Evolutionary conservation across 1,140 invertebrate species (phyloP).

Genomic region (Pseudomyrmex dendroicus): DNA sequence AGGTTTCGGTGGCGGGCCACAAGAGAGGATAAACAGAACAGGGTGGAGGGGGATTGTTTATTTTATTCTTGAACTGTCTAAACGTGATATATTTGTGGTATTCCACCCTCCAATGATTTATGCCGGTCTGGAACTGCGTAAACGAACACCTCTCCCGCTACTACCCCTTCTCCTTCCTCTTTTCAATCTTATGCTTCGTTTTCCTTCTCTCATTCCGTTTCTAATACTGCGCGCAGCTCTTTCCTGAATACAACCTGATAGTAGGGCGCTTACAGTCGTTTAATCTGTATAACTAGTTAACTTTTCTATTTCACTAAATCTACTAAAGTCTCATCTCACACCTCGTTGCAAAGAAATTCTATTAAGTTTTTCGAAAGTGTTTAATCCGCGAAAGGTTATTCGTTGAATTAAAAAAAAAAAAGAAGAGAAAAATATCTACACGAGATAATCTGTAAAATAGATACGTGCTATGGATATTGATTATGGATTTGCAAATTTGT

Average conservation of each 20-base stretch:
- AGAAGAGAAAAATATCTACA: slow-evolving; percentile 3
- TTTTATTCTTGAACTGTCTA: slow-evolving; percentile 72
- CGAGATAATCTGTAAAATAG: not conserved
- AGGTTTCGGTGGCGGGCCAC: slow-evolving; percentile 52
- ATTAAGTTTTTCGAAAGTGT: not conserved
- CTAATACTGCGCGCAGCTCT: not conserved
- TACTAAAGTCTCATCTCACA: not conserved
- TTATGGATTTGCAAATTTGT: slow-evolving; percentile 7
- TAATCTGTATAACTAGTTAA: slow-evolving; percentile 67
- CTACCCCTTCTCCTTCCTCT: slow-evolving; percentile 24
- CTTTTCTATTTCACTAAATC: slow-evolving; percentile 67
- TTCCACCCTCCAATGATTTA: slow-evolving; percentile 70
- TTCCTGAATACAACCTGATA: slow-evolving; percentile 63
- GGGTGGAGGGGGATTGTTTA: slow-evolving; percentile 57
- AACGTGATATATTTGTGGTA: slow-evolving; percentile 70
- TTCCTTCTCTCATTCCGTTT: slow-evolving; percentile 42
- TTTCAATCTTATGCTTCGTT: slow-evolving; percentile 6
- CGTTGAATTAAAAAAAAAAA: slow-evolving; percentile 14
- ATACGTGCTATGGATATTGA: not conserved
- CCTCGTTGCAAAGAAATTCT: not conserved
- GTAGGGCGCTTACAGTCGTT: slow-evolving; percentile 64
- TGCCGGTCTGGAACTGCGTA: slow-evolving; percentile 51
- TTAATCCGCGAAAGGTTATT: not conserved
- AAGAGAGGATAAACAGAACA: slow-evolving; percentile 33
- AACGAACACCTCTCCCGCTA: slow-evolving; percentile 55